Conservation (phyloP, 1,140 invertebrate genomes). For the Ceratina australensis region DNA sequence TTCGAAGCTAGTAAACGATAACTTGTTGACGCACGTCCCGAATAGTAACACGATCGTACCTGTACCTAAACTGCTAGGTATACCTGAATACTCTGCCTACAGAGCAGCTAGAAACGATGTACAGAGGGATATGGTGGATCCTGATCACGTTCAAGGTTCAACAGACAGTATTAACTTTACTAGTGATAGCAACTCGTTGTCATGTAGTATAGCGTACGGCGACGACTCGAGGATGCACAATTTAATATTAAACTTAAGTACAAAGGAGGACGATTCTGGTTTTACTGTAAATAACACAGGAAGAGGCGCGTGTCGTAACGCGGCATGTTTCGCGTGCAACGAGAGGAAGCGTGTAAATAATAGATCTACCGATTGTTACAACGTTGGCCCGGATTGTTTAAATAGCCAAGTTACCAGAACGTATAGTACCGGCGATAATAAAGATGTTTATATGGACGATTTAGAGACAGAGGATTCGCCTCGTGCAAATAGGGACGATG, state of each 20-base stretch:
- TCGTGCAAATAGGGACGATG: conserved; percentile 22
- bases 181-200: conserved; percentile 66
- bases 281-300: conserved; percentile 28
- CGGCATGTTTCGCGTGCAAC: too few relatives aligned
- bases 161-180: conserved; percentile 71
- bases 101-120: conserved; percentile 43
- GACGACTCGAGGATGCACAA: conserved; percentile 40
- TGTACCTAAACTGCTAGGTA: conserved; percentile 58
- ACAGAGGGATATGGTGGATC: too few relatives aligned
- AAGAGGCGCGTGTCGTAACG: background rate
- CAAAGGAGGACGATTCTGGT: conserved; percentile 26
- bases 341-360: conserved; percentile 24
- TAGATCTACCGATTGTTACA: conserved; percentile 3
- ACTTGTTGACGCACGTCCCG: conserved; percentile 23
- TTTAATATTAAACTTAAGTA: conserved; percentile 45
- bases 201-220: conserved; percentile 60
- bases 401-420: conserved; percentile 59
- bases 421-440: conserved; percentile 30
- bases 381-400: conserved; percentile 2
- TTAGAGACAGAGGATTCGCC: conserved; percentile 7
- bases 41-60: conserved; percentile 54
- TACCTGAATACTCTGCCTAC: conserved; percentile 59
- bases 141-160: conserved; percentile 61
- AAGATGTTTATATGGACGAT: conserved; percentile 26
- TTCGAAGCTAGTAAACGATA: conserved; percentile 42